Evolutionary conservation across 2,888 invertebrate species (phyloP), one percentile per base, ranked within the genome.

Genomic region (Agrilus cyanescens): DNA sequence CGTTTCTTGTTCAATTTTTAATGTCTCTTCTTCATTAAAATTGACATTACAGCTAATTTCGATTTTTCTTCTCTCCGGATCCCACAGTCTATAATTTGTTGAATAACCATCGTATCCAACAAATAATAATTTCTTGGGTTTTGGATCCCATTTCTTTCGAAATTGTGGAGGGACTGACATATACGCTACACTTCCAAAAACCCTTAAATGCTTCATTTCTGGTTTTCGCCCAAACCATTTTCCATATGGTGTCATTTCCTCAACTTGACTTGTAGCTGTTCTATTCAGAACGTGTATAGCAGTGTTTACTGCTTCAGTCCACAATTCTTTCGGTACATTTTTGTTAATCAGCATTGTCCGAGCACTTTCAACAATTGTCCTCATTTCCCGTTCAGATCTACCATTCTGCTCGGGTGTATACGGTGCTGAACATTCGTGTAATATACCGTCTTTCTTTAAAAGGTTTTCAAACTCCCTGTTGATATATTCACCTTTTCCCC

Each of bases 221-320:
- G 57, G 52, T 37, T 53, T 53, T 36, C 46, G 52, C 3, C 47
- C 38, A 37, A 43, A 48, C 47, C 57, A 50, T 25, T 50, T 18
- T 43, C 59, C 55, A 46, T 43, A 53, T 2, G 52, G 43, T n/a
- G n/a, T n/a, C n/a, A n/a, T n/a, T n/a, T n/a, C n/a, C n/a, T n/a
- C n/a, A n/a, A n/a, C n/a, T n/a, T n/a, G n/a, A n/a, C n/a, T n/a
- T 1, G 43, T 43, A 15, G 45, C 15, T 29, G 50, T 53, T 41
- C 58, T 43, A 42, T 65, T 64, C 7, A 57, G 40, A 5, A 61
- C 13, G 43, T 61, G 61, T 4, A 53, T 54, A 14, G 60, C 57
- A 14, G 56, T 59, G 16, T 50, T 51, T 4, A 57, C 52, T 32
- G 59, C 60, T 43, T 62, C 59, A 12, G 56, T 53, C 61, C 61